A percentile compares a stretch with the other conserved stretches of the same genome.
Conservation (phyloP, 2,113 vertebrate genomes). For the Thunnus thynnus region DNA sequence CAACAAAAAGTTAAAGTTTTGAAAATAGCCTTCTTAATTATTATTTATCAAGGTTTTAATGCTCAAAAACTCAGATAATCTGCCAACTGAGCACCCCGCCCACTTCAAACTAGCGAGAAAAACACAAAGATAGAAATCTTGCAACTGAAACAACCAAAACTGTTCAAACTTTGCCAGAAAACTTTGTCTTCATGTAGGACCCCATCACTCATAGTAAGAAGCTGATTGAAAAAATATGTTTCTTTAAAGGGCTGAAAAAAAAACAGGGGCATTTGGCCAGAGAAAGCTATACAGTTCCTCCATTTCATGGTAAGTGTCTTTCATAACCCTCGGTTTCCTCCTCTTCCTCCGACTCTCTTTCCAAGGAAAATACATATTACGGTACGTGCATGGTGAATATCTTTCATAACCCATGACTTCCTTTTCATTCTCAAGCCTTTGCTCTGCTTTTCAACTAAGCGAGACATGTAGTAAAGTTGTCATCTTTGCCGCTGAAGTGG, state of each 20-base stretch:
- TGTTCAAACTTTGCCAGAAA: neutral
- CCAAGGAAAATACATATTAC: neutral
- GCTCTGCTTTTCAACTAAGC: constrained; percentile 1
- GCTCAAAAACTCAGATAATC: too few relatives aligned
- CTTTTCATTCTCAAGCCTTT: constrained; percentile 13
- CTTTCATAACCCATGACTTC: constrained; percentile 38
- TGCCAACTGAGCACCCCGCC: too few relatives aligned
- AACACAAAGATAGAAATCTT: neutral
- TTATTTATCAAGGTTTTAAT: too few relatives aligned
- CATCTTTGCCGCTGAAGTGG: constrained; percentile 57
- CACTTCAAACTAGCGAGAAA: neutral
- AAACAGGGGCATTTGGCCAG: neutral
- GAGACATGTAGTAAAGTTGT: constrained; percentile 54
- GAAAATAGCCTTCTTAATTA: too few relatives aligned
- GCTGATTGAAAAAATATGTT: constrained; percentile 23
- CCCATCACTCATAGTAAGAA: neutral
- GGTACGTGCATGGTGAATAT: constrained; percentile 25
- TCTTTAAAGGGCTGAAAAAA: constrained; percentile 11
- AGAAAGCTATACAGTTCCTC: neutral
- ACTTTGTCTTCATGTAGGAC: neutral
- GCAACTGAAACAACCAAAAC: neutral
- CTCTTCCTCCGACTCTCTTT: constrained; percentile 7
- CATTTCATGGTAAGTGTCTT: constrained; percentile 21
- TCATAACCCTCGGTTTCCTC: constrained; percentile 18
- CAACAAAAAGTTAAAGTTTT: too few relatives aligned